phyloP scores from a whole-genome alignment of 2,113 vertebrate genomes.

The Pithys albifrons region DNA sequence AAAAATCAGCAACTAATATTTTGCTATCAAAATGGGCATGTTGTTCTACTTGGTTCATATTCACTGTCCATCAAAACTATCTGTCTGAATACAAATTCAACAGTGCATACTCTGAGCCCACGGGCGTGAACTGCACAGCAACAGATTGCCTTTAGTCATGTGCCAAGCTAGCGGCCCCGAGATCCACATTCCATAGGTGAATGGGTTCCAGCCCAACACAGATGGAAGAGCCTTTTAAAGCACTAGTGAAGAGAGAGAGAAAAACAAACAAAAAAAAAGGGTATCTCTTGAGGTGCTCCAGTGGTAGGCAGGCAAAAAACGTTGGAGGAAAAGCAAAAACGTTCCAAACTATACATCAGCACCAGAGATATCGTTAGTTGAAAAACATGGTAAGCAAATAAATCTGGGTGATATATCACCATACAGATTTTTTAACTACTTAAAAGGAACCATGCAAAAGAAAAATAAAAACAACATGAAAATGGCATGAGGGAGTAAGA shows the following conservation, averaged over 20 bases:
- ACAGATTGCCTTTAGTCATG: conserved; percentile 46
- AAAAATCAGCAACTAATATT: neutral
- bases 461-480: conserved; percentile 9
- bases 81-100: conserved; percentile 27
- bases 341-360: neutral
- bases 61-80: neutral
- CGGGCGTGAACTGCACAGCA: conserved; percentile 1
- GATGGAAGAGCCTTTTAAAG: conserved; percentile 62
- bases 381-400: neutral
- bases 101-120: conserved; percentile 49
- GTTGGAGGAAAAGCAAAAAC: conserved; percentile 14
- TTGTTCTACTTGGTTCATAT: neutral
- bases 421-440: neutral
- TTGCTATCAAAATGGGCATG: neutral
- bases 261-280: conserved; percentile 6
- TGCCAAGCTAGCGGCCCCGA: conserved; percentile 20
- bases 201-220: conserved; percentile 65
- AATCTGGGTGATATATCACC: conserved; percentile 13
- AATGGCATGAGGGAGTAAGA: neutral
- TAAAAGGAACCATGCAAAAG: neutral
- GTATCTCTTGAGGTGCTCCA: conserved; percentile 33
- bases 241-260: conserved; percentile 52
- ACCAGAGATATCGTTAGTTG: conserved; percentile 17
- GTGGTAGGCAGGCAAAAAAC: neutral
- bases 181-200: conserved; percentile 55